These are phyloP conservation scores for Muschampia plurimacula DNA, from an alignment of 2,888 invertebrate species.

Conservation along the genomic window DNA sequence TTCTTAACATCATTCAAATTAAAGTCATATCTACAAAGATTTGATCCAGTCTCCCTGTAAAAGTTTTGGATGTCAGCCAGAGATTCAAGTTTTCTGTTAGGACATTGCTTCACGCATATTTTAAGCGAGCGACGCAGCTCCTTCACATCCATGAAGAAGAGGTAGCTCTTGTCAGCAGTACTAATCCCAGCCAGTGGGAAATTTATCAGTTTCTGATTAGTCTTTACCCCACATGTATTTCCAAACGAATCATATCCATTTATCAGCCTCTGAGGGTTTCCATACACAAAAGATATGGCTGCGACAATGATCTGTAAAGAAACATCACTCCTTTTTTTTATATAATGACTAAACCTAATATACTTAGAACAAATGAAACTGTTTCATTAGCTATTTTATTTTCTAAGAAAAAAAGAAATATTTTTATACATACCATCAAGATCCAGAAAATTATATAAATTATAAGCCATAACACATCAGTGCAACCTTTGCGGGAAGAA, in stretches of 20 bases:
- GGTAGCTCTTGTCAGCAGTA: conserved; percentile 90
- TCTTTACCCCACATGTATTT: conserved; percentile 95
- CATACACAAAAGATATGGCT: conserved; percentile 95
- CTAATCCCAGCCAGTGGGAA: conserved; percentile 92
- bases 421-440: conserved; percentile 88
- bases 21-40: conserved; percentile 91
- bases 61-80: conserved; percentile 90
- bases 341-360: no score
- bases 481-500: conserved; percentile 89
- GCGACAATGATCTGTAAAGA: conserved; percentile 90
- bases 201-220: conserved; percentile 90
- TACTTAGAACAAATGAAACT: no score
- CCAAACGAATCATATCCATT: conserved; percentile 98
- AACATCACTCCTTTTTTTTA: background rate
- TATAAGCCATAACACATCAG: conserved; percentile 93
- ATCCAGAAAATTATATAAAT: conserved; percentile 93
- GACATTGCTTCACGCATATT: conserved; percentile 96
- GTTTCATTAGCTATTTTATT: no score
- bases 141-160: conserved; percentile 94
- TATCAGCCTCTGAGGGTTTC: conserved; percentile 93
- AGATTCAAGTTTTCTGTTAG: conserved; percentile 87
- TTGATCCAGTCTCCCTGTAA: conserved; percentile 89
- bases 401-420: background rate
- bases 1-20: conserved; percentile 83
- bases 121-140: conserved; percentile 92